Evolutionary conservation across 2,797 vertebrate genomes (phyloP).

Genomic region (Melanotaenia pygmaea): DNA sequence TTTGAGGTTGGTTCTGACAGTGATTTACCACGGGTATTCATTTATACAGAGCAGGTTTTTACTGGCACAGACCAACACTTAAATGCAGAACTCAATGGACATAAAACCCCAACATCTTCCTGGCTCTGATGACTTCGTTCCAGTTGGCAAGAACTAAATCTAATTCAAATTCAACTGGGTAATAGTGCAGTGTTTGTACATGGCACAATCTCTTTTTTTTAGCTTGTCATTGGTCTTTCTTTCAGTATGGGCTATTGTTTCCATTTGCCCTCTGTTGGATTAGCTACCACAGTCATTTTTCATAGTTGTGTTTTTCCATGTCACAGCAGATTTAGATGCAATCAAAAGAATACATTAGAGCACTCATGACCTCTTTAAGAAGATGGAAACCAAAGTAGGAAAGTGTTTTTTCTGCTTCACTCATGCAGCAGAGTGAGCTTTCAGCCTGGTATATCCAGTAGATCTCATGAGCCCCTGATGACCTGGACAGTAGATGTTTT

Average conservation of each 20-base stretch:
- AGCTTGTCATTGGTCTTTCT: slow-evolving; percentile 39
- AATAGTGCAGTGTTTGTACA: slow-evolving; percentile 47
- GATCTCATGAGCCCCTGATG: slow-evolving; percentile 58
- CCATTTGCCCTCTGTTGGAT: slow-evolving; percentile 53
- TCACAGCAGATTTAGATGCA: slow-evolving; percentile 57
- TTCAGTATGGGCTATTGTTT: slow-evolving; percentile 53
- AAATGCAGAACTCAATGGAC: slow-evolving; percentile 57
- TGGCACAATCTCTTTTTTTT: slow-evolving; percentile 46
- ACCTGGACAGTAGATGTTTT: slow-evolving; percentile 28
- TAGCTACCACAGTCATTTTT: slow-evolving; percentile 58
- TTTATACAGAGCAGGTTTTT: slow-evolving; percentile 67
- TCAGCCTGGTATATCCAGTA: background rate
- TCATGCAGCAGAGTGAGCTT: slow-evolving; percentile 16
- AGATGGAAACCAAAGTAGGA: slow-evolving; percentile 26
- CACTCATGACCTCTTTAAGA: slow-evolving; percentile 29
- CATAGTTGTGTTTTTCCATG: slow-evolving; percentile 57
- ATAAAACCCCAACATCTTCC: slow-evolving; percentile 53
- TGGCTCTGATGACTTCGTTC: slow-evolving; percentile 54
- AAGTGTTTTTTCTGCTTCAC: slow-evolving; percentile 13
- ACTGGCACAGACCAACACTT: slow-evolving; percentile 51
- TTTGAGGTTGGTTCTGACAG: slow-evolving; percentile 60
- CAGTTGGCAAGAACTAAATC: slow-evolving; percentile 51
- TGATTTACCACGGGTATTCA: slow-evolving; percentile 66
- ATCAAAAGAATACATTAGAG: slow-evolving; percentile 45
- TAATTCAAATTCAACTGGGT: slow-evolving; percentile 39